phyloP scores from a whole-genome alignment of 2,888 invertebrate species.

The Athrips mouffetella region DNA sequence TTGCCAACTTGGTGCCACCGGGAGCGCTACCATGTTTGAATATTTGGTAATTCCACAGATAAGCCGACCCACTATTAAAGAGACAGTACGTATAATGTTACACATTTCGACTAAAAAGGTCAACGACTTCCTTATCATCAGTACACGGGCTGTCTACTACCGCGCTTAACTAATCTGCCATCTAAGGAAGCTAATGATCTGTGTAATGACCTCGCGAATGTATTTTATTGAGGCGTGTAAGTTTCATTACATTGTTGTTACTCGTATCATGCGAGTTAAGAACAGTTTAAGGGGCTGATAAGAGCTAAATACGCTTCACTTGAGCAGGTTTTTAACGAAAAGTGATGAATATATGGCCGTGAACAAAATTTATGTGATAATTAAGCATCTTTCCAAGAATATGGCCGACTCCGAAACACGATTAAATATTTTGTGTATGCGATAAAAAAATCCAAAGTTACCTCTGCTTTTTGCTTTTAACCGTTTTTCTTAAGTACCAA shows the following conservation, averaged over 20 bases:
- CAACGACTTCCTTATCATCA: conserved; percentile 15
- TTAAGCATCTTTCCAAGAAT: no score
- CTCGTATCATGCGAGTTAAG: no score
- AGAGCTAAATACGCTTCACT: no score
- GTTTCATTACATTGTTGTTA: background rate
- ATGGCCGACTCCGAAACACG: no score
- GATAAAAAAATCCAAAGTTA: no score
- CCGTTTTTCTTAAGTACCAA: no score
- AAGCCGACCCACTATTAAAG: background rate
- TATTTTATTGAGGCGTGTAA: background rate
- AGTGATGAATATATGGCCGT: no score
- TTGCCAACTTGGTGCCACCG: background rate
- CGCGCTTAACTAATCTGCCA: conserved; percentile 6
- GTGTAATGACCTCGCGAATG: conserved; percentile 3
- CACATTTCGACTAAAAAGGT: conserved; percentile 1
- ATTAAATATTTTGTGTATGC: no score
- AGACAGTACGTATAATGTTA: background rate
- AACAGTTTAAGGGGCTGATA: background rate
- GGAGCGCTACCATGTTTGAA: background rate
- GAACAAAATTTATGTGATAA: no score
- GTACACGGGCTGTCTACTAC: conserved; percentile 5
- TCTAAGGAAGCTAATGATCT: conserved; percentile 7
- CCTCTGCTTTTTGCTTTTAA: no score
- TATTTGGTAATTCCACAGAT: conserved; percentile 6
- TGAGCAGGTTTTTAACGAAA: no score